Evolutionary conservation across 2,113 vertebrate species (phyloP), one percentile per base, ranked within the genome.

Genomic region (Salminus brasiliensis): DNA sequence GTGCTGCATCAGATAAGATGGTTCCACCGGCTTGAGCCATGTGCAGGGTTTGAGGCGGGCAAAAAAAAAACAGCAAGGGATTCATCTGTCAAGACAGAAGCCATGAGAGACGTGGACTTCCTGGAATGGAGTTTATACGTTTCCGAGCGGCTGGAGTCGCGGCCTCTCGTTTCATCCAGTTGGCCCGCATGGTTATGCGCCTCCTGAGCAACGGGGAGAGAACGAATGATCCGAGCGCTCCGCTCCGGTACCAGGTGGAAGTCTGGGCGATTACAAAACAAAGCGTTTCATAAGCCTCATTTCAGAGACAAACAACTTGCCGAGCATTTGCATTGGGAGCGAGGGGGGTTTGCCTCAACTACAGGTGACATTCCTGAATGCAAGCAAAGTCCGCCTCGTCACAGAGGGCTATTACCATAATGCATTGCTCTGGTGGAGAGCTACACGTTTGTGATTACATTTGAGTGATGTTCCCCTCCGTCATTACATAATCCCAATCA

Each of bases 401-500:
- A 25, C 68, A 43, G 53, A 73, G 69, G 8, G 23, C 68, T 59
- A 80, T 77, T 77, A 67, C 21, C 32, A 72, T 75, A 66, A 78
- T 74, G 63, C 8, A 0, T 41, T 29, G 13, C 67, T 49, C 59
- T 80, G 36, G 0, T 62, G n/a, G 32, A 52, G 49, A 68, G 83
- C 84, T 84, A 82, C 65, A 78, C 76, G 53, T 82, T 81, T 71
- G 25, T 80, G 25, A 83, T 82, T 83, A 73, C 71, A 69, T 81
- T 43, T 49, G 55, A 82, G 23, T 10, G 69, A 74, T 39, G 9
- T 63, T 34, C n/a, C 32, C 25, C 34, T 41, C 30, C 16, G 21
- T 68, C 23, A 18, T 71, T 82, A 57, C 60, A 52, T 79, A 83
- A 87, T 87, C 81, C 84, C 84, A 85, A 85, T 87, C 83, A 78